Percentiles rank a stretch among this genome's conserved stretches.
phyloP scores from a whole-genome alignment of 2,113 vertebrate genomes.

The Phrynocephalus versicolor region DNA sequence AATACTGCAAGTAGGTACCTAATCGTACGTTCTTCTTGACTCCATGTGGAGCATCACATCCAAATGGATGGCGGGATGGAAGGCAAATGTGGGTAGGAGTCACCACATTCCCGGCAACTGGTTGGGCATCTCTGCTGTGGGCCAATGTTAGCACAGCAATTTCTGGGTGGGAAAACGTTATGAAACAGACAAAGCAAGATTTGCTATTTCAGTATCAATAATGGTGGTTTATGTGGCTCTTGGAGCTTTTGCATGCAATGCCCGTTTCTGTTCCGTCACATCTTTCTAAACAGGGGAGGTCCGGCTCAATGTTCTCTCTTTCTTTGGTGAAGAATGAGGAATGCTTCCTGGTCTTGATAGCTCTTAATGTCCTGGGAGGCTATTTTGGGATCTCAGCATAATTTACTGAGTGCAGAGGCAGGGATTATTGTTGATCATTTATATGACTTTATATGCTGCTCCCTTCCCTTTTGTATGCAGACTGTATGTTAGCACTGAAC shows the following conservation, averaged over 20 bases:
- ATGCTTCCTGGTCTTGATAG: conserved; percentile 9
- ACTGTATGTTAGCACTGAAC: too few relatives aligned
- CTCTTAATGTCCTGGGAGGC: background rate
- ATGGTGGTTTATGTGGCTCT: conserved; percentile 23
- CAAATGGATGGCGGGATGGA: conserved; percentile 32
- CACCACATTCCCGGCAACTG: conserved; percentile 28
- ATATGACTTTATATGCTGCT: too few relatives aligned
- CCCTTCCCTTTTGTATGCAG: too few relatives aligned
- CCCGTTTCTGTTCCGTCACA: conserved; percentile 27
- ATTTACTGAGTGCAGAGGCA: conserved; percentile 16
- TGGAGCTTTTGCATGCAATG: background rate
- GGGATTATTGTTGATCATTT: background rate
- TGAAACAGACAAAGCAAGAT: conserved; percentile 47
- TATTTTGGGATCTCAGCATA: conserved; percentile 34
- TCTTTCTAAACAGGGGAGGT: conserved; percentile 25
- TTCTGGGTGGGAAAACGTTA: conserved; percentile 55
- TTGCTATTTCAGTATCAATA: conserved; percentile 38
- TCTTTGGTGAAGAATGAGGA: conserved; percentile 1
- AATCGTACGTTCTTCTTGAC: conserved; percentile 42
- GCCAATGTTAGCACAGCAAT: conserved; percentile 54
- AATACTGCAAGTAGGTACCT: conserved; percentile 88
- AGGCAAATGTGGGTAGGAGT: conserved; percentile 17
- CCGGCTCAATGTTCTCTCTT: conserved; percentile 1
- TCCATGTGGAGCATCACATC: conserved; percentile 35
- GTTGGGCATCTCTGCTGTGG: conserved; percentile 3